These are phyloP conservation scores for Podarcis muralis DNA, from an alignment of 2,113 vertebrate genomes.

Conservation along the genomic window DNA sequence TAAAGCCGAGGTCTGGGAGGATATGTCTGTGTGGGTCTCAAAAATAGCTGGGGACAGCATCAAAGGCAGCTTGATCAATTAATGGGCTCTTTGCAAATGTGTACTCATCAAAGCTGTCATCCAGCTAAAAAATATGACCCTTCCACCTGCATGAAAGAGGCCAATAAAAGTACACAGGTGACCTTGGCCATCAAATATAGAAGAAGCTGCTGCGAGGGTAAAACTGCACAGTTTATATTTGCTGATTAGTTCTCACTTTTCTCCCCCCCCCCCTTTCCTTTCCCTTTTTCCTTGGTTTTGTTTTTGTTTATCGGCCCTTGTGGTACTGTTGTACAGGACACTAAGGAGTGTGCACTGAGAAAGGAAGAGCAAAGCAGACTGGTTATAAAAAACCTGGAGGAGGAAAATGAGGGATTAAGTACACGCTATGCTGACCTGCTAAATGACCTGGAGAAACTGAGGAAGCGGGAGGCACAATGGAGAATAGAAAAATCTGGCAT, in stretches of 20 bases:
- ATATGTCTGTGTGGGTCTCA: constrained; percentile 91
- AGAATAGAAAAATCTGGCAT: constrained; percentile 80
- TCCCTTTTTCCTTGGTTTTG: not conserved
- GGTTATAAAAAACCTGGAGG: constrained; percentile 84
- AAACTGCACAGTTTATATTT: constrained; percentile 81
- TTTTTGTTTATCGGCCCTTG: constrained; percentile 78
- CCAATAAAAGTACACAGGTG: constrained; percentile 87
- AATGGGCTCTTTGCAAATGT: constrained; percentile 92
- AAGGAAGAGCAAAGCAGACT: constrained; percentile 86
- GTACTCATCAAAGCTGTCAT: constrained; percentile 96
- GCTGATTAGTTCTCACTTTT: constrained; percentile 84
- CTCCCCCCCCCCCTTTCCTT: not conserved
- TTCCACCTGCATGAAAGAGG: constrained; percentile 88
- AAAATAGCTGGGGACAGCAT: constrained; percentile 95
- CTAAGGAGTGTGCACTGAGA: constrained; percentile 81
- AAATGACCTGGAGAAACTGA: constrained; percentile 91
- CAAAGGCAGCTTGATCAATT: constrained; percentile 97
- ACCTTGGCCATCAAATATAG: constrained; percentile 89
- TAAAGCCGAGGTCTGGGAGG: constrained; percentile 92
- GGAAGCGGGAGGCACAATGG: constrained; percentile 81
- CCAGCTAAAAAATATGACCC: constrained; percentile 88
- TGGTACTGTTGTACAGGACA: constrained; percentile 84
- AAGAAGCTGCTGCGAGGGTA: constrained; percentile 78
- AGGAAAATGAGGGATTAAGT: constrained; percentile 87
- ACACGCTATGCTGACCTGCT: constrained; percentile 83